phyloP scores from a whole-genome alignment of 2,888 invertebrate genomes.

The Nebria brevicollis region DNA sequence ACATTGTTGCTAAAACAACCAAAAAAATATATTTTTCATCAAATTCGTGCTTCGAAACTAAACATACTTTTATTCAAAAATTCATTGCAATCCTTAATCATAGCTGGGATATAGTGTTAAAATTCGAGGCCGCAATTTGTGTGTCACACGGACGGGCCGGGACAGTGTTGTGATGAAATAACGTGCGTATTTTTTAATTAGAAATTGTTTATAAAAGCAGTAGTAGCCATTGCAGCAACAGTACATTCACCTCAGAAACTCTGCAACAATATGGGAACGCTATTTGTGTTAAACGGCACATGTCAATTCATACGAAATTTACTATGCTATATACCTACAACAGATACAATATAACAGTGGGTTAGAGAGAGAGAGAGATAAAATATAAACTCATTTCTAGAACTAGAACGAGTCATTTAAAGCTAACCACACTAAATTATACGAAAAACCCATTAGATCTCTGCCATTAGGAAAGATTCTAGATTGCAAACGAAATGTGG shows the following conservation, averaged over 20 bases:
- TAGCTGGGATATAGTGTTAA: neutral
- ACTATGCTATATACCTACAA: neutral
- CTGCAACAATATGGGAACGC: neutral
- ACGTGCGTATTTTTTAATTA: slow-evolving; percentile 57
- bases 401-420: neutral
- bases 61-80: too few relatives aligned
- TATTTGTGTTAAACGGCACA: slow-evolving; percentile 1
- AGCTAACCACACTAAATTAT: neutral
- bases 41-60: too few relatives aligned
- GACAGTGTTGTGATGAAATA: slow-evolving; percentile 52
- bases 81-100: too few relatives aligned
- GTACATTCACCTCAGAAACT: slow-evolving; percentile 41
- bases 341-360: neutral
- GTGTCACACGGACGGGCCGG: neutral
- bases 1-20: neutral
- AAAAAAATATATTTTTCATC: too few relatives aligned
- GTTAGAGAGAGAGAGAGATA: neutral
- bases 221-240: slow-evolving; percentile 39
- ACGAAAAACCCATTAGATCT: neutral
- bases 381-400: neutral
- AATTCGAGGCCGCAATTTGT: neutral
- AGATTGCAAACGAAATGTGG: neutral
- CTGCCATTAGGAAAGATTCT: neutral
- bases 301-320: neutral
- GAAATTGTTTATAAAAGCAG: slow-evolving; percentile 54